Evolutionary conservation across 2,888 invertebrate genomes (phyloP).

Genomic region (Kryphioiulus occultus): DNA sequence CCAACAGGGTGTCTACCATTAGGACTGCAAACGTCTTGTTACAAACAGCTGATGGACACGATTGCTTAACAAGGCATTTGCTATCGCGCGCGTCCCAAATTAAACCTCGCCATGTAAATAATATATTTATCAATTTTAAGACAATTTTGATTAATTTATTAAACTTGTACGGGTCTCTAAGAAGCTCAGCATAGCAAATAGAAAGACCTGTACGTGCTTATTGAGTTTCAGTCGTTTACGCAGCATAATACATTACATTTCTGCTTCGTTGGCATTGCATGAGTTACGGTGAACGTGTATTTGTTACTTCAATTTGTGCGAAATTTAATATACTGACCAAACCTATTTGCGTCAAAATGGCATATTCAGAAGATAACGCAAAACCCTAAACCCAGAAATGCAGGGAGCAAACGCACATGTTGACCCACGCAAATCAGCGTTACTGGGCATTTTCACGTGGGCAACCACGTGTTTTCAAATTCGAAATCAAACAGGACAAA

Average conservation of each 20-base stretch:
- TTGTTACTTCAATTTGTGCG: not conserved
- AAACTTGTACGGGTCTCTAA: not conserved
- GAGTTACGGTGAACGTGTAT: constrained; percentile 6
- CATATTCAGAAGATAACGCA: not conserved
- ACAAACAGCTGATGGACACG: too few relatives aligned
- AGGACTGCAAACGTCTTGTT: too few relatives aligned
- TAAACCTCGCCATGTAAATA: not conserved
- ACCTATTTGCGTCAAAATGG: not conserved
- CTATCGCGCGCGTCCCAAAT: not conserved
- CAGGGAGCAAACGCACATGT: not conserved
- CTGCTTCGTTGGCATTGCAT: constrained; percentile 14
- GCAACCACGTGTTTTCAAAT: not conserved
- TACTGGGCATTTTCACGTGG: not conserved
- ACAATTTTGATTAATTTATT: not conserved
- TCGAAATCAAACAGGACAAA: not conserved
- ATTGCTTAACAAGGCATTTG: too few relatives aligned
- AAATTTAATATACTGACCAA: not conserved
- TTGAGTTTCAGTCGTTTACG: not conserved
- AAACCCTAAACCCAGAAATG: not conserved
- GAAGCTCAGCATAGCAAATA: not conserved
- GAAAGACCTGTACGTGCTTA: not conserved
- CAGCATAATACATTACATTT: not conserved
- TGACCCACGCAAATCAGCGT: not conserved
- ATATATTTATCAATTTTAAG: not conserved
- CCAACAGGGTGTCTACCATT: constrained; percentile 4